Percentiles rank a stretch among this genome's conserved stretches.
phyloP scores from a whole-genome alignment of 2,113 vertebrate species.

The Stomatorhinus ivindoensis region DNA sequence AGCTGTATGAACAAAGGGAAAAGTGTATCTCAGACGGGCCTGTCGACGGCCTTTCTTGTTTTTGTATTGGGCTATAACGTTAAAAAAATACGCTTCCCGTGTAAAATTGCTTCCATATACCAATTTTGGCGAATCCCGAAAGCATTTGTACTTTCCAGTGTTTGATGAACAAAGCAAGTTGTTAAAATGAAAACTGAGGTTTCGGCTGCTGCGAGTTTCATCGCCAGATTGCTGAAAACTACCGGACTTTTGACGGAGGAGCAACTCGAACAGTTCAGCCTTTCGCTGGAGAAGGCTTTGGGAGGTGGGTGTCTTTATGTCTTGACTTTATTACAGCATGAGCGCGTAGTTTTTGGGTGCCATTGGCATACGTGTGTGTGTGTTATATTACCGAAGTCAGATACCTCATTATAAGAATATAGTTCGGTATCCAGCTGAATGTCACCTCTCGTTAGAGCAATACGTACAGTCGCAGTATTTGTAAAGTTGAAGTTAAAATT shows the following conservation, averaged over 20 bases:
- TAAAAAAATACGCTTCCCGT: neutral
- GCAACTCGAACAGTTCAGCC: conserved; percentile 55
- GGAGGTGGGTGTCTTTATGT: conserved; percentile 29
- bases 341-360: neutral
- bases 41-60: neutral
- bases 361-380: neutral
- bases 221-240: conserved; percentile 55
- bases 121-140: neutral
- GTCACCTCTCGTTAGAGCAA: neutral
- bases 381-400: neutral
- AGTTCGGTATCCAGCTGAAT: neutral
- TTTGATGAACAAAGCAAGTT: conserved; percentile 24
- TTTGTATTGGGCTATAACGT: neutral
- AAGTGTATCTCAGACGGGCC: conserved; percentile 8
- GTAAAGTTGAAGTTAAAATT: neutral
- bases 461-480: neutral
- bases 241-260: conserved; percentile 53
- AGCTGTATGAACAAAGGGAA: conserved; percentile 37
- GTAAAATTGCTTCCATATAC: neutral
- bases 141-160: conserved; percentile 8
- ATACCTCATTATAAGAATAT: neutral
- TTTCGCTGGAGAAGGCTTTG: conserved; percentile 55
- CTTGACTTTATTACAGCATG: neutral
- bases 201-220: conserved; percentile 56
- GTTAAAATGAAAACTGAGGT: conserved; percentile 57